A percentile compares a stretch with the other conserved stretches of the same genome.
These are phyloP conservation scores for Drosophila differens DNA, from an alignment of 2,888 invertebrate species.

Conservation along the genomic window DNA sequence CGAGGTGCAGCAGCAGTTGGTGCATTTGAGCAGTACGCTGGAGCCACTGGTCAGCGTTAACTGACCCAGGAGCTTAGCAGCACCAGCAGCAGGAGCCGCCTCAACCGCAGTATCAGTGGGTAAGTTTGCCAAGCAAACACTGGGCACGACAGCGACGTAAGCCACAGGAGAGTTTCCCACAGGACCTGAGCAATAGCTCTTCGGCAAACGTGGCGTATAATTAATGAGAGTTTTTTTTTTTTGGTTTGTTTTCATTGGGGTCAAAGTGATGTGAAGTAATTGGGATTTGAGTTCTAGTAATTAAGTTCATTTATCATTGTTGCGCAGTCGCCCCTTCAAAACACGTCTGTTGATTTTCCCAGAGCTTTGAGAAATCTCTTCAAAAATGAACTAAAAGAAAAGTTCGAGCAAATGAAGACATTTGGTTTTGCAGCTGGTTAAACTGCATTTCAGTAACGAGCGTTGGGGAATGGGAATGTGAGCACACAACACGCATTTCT, in stretches of 20 bases:
- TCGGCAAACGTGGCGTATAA: slow-evolving; percentile 60
- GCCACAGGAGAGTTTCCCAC: slow-evolving; percentile 50
- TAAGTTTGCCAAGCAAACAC: slow-evolving; percentile 62
- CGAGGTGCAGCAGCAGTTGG: slow-evolving; percentile 74
- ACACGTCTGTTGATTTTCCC: slow-evolving; percentile 5
- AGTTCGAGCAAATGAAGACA: slow-evolving; percentile 14
- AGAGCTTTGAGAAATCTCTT: slow-evolving; percentile 7
- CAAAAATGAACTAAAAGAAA: background rate
- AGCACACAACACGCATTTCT: background rate
- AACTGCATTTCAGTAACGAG: background rate
- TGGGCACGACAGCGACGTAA: slow-evolving; percentile 69
- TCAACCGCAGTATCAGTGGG: slow-evolving; percentile 49
- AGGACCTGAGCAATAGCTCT: slow-evolving; percentile 4
- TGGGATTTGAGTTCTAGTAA: slow-evolving; percentile 74
- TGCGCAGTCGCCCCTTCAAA: background rate
- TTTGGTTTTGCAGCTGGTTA: slow-evolving; percentile 6
- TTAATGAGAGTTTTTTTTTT: slow-evolving; percentile 63
- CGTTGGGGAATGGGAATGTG: background rate
- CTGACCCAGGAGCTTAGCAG: slow-evolving; percentile 75
- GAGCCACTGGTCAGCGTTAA: slow-evolving; percentile 83
- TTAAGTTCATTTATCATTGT: slow-evolving; percentile 73
- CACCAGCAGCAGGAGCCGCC: slow-evolving; percentile 21
- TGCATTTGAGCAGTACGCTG: slow-evolving; percentile 72
- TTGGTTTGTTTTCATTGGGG: slow-evolving; percentile 38
- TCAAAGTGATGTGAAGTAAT: slow-evolving; percentile 72